A percentile compares a stretch with the other conserved stretches of the same genome.
These are phyloP conservation scores for Kryptolebias ocellatus DNA, from an alignment of 2,797 vertebrate species.

Conservation along the genomic window DNA sequence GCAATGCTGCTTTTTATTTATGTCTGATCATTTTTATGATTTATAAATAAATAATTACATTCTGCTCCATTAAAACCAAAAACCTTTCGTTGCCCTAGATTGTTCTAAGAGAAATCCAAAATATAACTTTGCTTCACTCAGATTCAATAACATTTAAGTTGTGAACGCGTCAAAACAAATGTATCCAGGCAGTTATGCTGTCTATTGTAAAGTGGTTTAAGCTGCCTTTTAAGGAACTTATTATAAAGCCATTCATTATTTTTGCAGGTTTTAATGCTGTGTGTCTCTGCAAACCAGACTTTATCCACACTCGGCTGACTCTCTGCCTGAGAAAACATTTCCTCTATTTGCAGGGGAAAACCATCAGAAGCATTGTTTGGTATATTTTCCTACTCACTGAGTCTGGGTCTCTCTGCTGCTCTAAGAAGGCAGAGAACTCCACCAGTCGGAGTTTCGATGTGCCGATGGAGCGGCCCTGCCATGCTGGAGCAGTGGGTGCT, in stretches of 20 bases:
- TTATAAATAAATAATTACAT: constrained; percentile 26
- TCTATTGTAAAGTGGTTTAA: constrained; percentile 30
- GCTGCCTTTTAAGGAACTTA: constrained; percentile 38
- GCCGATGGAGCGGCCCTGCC: constrained; percentile 98
- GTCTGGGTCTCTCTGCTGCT: constrained; percentile 96
- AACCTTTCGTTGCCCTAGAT: constrained; percentile 24
- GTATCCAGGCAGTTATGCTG: constrained; percentile 35
- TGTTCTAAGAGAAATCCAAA: constrained; percentile 18
- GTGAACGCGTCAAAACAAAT: constrained; percentile 38
- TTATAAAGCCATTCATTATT: constrained; percentile 16
- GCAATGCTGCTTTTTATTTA: constrained; percentile 27
- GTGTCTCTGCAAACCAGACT: constrained; percentile 29
- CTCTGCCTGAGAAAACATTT: constrained; percentile 54
- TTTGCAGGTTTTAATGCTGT: background rate
- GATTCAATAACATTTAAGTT: background rate
- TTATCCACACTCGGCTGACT: constrained; percentile 42
- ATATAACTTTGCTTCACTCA: constrained; percentile 3
- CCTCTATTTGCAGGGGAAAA: constrained; percentile 46
- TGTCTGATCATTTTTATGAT: constrained; percentile 26
- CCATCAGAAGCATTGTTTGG: constrained; percentile 27
- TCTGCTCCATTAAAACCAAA: constrained; percentile 30
- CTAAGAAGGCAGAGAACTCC: constrained; percentile 97
- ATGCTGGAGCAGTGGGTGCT: constrained; percentile 92
- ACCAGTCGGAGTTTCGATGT: constrained; percentile 97
- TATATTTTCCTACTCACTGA: constrained; percentile 81